Conservation (phyloP, 2,797 vertebrate species). For the Girardinus metallicus region DNA sequence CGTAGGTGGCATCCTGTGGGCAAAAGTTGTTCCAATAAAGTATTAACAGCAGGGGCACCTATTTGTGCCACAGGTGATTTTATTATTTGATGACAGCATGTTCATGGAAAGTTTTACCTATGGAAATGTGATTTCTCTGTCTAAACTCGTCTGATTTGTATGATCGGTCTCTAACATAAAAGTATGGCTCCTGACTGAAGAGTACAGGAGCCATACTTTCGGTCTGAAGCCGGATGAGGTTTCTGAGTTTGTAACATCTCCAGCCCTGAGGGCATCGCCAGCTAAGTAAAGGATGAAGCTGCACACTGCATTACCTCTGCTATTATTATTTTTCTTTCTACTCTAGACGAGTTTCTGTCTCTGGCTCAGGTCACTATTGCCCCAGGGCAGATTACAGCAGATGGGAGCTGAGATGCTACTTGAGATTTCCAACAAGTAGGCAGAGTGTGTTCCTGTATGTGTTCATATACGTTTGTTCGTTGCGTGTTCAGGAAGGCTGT, state of each 20-base stretch:
- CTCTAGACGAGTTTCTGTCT: constrained; percentile 70
- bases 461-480: constrained; percentile 42
- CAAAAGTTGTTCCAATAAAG: too few relatives aligned
- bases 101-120: neutral
- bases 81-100: neutral
- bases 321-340: constrained; percentile 46
- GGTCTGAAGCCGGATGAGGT: constrained; percentile 53
- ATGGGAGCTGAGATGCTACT: constrained; percentile 63
- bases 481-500: constrained; percentile 14
- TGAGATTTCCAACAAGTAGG: constrained; percentile 54
- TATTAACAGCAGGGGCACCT: neutral
- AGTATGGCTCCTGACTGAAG: constrained; percentile 13
- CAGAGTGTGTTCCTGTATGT: constrained; percentile 31
- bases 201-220: constrained; percentile 51
- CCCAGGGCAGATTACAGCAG: constrained; percentile 66
- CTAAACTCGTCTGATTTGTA: constrained; percentile 6
- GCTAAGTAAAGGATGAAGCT: constrained; percentile 72
- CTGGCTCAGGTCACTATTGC: constrained; percentile 73
- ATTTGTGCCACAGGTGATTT: neutral
- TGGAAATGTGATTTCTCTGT: neutral
- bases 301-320: constrained; percentile 72
- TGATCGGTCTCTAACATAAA: constrained; percentile 17
- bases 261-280: constrained; percentile 60
- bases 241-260: constrained; percentile 67
- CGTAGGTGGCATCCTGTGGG: too few relatives aligned